Base-by-base conservation (phyloP, 2,797 vertebrate genomes). In the Squalus acanthias region DNA sequence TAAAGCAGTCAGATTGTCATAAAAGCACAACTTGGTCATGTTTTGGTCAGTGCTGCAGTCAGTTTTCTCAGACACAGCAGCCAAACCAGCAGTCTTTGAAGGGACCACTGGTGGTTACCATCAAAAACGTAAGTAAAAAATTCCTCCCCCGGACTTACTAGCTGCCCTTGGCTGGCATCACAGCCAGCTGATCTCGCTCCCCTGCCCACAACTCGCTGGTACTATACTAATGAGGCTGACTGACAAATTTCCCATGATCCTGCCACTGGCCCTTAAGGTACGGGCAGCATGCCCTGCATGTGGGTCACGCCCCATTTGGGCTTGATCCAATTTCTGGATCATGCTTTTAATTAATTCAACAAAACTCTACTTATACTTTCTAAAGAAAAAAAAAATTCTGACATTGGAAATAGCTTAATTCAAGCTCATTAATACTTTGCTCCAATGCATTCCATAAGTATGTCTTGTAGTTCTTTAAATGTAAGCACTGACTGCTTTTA, bases 11-110 rank as follows among this genome's bases (percentile, higher is more conserved):
- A 92, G 33, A 24, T 67, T 39, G n/a, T 67, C 17, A 65, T 82
- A 67, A 63, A 93, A 67, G 8, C 33, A 67, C 60, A 97, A 97
- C 96, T 93, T 95, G 96, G 6, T 96, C 96, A 94, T 96, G 67
- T 50, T 87, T 72, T 96, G 95, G 72, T 96, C 96, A 96, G 95
- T 97, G 96, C 46, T 96, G 74, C 96, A 70, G 33, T 17, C 60
- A 93, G 91, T 67, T 93, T 93, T 79, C 70, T 29, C 76, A 85
- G 22, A 33, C 17, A 85, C 46, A 17, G 22, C 46, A 50, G 46
- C 7, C 20, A 50, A 85, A 85, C n/a, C 39, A 85, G 46, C 20
- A 39, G 39, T 50, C 46, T 85, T 85, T 20, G 20, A 22, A 85
- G 46, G 7, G 82, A 85, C 46, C 1, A 15, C 46, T 50, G 15